These are phyloP conservation scores for Trichomycterus rosablanca DNA, from an alignment of 2,113 vertebrate species.

Conservation along the genomic window DNA sequence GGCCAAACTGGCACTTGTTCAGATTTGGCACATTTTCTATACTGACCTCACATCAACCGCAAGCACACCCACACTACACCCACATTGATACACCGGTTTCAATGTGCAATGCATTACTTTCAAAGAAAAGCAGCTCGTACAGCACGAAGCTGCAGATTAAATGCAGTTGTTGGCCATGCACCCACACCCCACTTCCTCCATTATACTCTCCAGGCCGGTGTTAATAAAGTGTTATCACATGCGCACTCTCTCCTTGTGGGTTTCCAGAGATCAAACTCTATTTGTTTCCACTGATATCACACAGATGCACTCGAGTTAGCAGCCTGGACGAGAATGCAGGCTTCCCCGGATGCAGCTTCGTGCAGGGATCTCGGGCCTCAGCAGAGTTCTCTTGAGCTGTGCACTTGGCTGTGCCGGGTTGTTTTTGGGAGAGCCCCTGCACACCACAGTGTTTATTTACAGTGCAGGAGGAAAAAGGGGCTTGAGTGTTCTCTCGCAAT, in stretches of 20 bases:
- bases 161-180: constrained; percentile 24
- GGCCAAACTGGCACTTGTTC: not conserved
- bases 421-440: constrained; percentile 37
- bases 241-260: constrained; percentile 18
- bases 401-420: constrained; percentile 19
- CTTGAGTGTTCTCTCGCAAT: constrained; percentile 46
- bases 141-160: constrained; percentile 19
- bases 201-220: constrained; percentile 27
- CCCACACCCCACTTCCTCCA: not conserved
- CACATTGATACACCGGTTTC: not conserved
- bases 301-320: constrained; percentile 10
- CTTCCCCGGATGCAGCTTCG: not conserved
- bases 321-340: too few relatives aligned
- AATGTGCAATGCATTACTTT: constrained; percentile 29
- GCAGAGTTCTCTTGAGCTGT: constrained; percentile 9
- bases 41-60: constrained; percentile 1
- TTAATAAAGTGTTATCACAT: constrained; percentile 36
- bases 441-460: constrained; percentile 55
- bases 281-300: constrained; percentile 32
- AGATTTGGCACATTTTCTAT: not conserved
- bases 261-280: constrained; percentile 32
- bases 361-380: constrained; percentile 2
- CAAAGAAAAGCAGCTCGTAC: constrained; percentile 9
- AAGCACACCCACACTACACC: not conserved
- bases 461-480: constrained; percentile 43